Conservation (phyloP, 2,113 vertebrate genomes). For the Siphamia tubifer region DNA sequence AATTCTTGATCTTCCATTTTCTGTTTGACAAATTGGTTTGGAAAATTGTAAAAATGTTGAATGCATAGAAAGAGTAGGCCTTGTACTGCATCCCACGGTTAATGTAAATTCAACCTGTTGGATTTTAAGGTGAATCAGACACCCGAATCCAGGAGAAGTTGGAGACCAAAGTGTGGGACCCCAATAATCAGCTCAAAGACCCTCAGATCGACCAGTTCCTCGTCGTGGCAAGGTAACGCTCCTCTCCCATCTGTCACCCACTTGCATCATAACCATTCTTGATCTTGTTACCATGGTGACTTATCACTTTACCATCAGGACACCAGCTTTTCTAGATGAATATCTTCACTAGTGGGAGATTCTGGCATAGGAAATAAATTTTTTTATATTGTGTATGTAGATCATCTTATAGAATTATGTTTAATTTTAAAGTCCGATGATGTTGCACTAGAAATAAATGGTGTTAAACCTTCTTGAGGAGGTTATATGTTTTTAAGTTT, state of each 20-base stretch:
- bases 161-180: slow-evolving; percentile 94
- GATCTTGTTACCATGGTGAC: slow-evolving; percentile 39
- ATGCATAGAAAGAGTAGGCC: too few species aligned
- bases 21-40: too few species aligned
- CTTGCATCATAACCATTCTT: not conserved
- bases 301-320: not conserved
- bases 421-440: too few species aligned
- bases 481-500: slow-evolving; percentile 7
- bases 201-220: slow-evolving; percentile 95
- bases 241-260: not conserved
- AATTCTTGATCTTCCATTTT: too few species aligned
- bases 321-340: not conserved
- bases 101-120: not conserved
- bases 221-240: slow-evolving; percentile 89
- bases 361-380: not conserved
- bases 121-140: slow-evolving; percentile 82
- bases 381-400: too few species aligned
- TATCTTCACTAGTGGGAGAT: not conserved
- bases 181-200: slow-evolving; percentile 91
- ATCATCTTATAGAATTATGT: too few species aligned
- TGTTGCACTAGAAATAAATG: too few species aligned
- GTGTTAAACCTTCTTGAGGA: too few species aligned
- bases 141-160: slow-evolving; percentile 89
- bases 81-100: not conserved
- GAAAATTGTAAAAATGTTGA: too few species aligned